Evolutionary conservation across 2,113 vertebrate genomes (phyloP).

Genomic region (Recurvirostra avosetta): DNA sequence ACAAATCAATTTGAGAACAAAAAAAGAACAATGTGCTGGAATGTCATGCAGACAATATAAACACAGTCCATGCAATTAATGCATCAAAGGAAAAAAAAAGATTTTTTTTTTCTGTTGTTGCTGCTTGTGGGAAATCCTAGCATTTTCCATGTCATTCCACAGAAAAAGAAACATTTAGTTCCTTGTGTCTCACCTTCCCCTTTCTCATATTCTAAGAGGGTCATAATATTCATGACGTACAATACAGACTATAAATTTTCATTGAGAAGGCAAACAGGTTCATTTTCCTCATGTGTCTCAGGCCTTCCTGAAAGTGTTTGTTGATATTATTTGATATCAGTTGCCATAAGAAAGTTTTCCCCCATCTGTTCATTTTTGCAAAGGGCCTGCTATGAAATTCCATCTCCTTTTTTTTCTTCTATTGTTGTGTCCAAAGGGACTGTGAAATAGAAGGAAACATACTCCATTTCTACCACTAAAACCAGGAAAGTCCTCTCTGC

Average conservation of each 20-base stretch:
- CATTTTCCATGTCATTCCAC: not conserved
- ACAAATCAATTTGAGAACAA: not conserved
- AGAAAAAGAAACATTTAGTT: not conserved
- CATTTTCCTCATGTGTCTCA: not conserved
- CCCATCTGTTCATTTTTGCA: not conserved
- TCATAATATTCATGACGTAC: not conserved
- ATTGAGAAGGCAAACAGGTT: not conserved
- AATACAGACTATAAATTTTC: not conserved
- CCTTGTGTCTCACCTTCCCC: not conserved
- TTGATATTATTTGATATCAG: not conserved
- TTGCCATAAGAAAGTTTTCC: not conserved
- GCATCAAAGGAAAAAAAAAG: conserved; percentile 24
- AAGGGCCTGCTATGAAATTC: not conserved
- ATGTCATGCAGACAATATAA: not conserved
- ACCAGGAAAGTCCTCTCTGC: not conserved
- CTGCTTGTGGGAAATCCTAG: not conserved
- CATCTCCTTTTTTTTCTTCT: not conserved
- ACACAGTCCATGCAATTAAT: not conserved
- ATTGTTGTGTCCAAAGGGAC: not conserved
- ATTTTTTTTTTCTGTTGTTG: not conserved
- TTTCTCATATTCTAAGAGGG: not conserved
- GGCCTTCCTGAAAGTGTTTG: not conserved
- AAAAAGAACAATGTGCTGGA: not conserved
- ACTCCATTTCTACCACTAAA: not conserved
- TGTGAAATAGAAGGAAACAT: not conserved